Evolutionary conservation across 2,797 vertebrate genomes (phyloP).

Genomic region (Muscicapa striata): DNA sequence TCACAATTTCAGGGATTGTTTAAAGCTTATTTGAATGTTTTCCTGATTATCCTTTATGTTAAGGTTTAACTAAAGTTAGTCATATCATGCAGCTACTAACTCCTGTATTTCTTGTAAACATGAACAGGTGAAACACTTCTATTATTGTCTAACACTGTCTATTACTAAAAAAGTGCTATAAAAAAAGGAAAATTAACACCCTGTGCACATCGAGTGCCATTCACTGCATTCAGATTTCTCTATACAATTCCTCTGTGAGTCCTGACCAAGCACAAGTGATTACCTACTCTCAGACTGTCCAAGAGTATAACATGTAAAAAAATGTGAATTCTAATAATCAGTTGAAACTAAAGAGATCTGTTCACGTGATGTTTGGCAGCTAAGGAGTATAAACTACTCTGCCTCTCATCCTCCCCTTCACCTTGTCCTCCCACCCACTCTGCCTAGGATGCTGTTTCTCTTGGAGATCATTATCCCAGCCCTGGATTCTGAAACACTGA

Average conservation of each 20-base stretch:
- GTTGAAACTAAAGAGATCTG: not conserved
- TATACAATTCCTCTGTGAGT: not conserved
- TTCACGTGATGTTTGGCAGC: not conserved
- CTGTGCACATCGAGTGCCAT: not conserved
- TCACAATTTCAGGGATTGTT: too few species aligned
- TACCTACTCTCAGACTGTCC: not conserved
- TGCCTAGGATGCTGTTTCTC: not conserved
- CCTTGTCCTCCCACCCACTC: not conserved
- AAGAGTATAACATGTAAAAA: not conserved
- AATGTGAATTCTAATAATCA: not conserved
- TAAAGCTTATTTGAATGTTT: not conserved
- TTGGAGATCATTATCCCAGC: not conserved
- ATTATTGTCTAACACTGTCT: not conserved
- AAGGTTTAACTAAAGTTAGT: not conserved
- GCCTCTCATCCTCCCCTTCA: not conserved
- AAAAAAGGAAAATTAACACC: not conserved
- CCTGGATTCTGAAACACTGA: not conserved
- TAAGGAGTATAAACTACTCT: not conserved
- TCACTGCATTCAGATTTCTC: not conserved
- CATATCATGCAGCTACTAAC: not conserved
- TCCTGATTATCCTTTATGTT: not conserved
- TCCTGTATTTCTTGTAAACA: not conserved
- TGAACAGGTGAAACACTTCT: not conserved
- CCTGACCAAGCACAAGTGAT: not conserved
- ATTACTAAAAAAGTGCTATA: not conserved